Percentiles rank a stretch among this genome's conserved stretches.
phyloP scores from a whole-genome alignment of 1,140 invertebrate species.

The Trypoxylus dichotomus region DNA sequence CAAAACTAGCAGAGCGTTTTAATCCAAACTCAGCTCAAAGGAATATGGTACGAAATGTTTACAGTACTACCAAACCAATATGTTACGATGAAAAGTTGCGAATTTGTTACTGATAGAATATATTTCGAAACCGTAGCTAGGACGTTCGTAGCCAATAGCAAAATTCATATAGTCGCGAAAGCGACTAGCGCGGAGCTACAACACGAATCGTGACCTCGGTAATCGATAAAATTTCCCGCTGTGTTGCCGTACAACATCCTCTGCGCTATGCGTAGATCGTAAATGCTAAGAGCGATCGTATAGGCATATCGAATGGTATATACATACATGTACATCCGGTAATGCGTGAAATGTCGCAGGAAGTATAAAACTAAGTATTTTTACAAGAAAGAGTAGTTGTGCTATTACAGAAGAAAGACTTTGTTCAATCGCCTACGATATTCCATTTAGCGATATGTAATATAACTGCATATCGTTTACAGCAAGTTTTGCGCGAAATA shows the following conservation, averaged over 20 bases:
- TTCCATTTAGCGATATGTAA: too few species aligned
- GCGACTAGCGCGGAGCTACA: background rate
- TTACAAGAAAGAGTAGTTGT: too few species aligned
- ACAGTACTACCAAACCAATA: background rate
- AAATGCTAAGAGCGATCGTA: background rate
- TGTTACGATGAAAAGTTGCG: background rate
- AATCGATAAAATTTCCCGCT: slow-evolving; percentile 2
- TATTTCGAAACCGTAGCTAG: background rate
- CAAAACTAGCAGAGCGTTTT: too few species aligned
- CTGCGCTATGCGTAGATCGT: slow-evolving; percentile 5
- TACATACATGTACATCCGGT: background rate
- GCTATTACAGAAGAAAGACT: too few species aligned
- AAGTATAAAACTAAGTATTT: too few species aligned
- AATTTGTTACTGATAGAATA: background rate
- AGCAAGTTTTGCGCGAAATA: too few species aligned
- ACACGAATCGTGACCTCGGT: background rate
- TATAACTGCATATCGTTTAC: too few species aligned
- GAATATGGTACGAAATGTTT: background rate
- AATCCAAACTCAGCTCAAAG: too few species aligned
- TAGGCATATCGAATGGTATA: background rate
- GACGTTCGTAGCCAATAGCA: background rate
- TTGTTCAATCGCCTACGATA: too few species aligned
- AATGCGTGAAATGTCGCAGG: too few species aligned
- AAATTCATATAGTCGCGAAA: background rate
- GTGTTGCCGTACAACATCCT: background rate